Percentiles rank a stretch among this genome's conserved stretches.
These are phyloP conservation scores for Sternotherus odoratus DNA, from an alignment of 2,797 vertebrate species.

Conservation along the genomic window DNA sequence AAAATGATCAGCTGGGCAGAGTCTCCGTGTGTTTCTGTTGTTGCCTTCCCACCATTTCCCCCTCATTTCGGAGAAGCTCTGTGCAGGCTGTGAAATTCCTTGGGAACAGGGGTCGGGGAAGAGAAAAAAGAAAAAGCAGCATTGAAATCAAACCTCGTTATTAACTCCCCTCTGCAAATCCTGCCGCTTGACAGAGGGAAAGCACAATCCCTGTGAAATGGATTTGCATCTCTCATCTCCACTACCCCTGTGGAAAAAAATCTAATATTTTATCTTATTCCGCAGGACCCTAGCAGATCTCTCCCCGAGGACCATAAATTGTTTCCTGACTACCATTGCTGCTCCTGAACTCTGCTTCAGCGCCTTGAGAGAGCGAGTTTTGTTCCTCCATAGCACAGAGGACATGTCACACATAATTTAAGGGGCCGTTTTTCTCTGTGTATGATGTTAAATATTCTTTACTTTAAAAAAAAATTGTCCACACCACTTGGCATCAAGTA, in stretches of 20 bases:
- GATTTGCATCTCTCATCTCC: slow-evolving; percentile 11
- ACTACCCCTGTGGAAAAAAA: not conserved
- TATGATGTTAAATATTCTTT: slow-evolving; percentile 69
- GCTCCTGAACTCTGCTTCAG: slow-evolving; percentile 36
- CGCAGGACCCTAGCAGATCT: slow-evolving; percentile 58
- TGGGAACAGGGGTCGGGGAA: not conserved
- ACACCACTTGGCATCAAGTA: slow-evolving; percentile 49
- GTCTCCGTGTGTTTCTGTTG: not conserved
- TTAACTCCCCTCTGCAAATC: not conserved
- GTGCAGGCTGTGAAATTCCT: fast-evolving
- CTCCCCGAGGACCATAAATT: slow-evolving; percentile 61
- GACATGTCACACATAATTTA: slow-evolving; percentile 71
- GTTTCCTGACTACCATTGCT: slow-evolving; percentile 39
- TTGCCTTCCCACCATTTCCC: not conserved
- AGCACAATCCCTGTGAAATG: not conserved
- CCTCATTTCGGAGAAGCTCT: not conserved
- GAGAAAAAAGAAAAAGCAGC: not conserved
- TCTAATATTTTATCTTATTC: slow-evolving; percentile 65
- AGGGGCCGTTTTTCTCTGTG: slow-evolving; percentile 58
- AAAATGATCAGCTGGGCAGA: not conserved
- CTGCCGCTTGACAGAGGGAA: not conserved
- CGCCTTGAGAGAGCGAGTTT: slow-evolving; percentile 51
- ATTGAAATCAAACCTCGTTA: not conserved
- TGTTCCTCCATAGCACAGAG: slow-evolving; percentile 59
- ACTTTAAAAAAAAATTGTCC: slow-evolving; percentile 31